Base-by-base conservation (phyloP, 1,140 invertebrate species). In the Bathynomus jamesi region DNA sequence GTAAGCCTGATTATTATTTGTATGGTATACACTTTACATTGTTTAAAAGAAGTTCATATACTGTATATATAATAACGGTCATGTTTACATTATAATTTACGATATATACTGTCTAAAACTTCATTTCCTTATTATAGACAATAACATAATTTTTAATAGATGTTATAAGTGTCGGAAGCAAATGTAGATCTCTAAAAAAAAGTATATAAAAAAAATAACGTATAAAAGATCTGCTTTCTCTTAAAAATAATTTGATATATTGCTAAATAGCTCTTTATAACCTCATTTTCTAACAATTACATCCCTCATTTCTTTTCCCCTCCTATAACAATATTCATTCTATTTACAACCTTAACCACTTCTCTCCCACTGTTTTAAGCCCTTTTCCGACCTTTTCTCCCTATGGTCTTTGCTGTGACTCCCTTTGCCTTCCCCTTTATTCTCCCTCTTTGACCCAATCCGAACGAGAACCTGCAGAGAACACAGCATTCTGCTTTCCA, bases 271-370 rank as follows among this genome's bases (percentile, higher is more conserved):
- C 2, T 53, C 40, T 53, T 53, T 53, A 53, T 53, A 53, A 53
- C 40, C 40, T 53, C 40, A 53, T 53, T 53, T 53, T 53, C 40
- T 21, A 53, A 21, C 40, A 53, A 53, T 53, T 53, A 53, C 40
- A 53, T 53, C 40, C 40, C 21, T 53, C 40, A 53, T 53, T 53
- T 53, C 21, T 21, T 11, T 53, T 53, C 40, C 21, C 40, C 11
- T 53, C 40, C 40, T n/a, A 53, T 53, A 53, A 53, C 40, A 53
- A 53, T 53, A 53, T 53, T 53, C 40, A 53, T 53, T 53, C 40
- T 5, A 11, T 53, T 53, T 53, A 53, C 40, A 53, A 53, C 40
- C 40, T 5, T 53, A 53, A 53, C 40, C 40, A 53, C 40, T 53
- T 53, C 40, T 21, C 40, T 53, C 40, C 40, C 40, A 53, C 40